Base-by-base conservation (phyloP, 2,113 vertebrate species). In the Centrocercus urophasianus region DNA sequence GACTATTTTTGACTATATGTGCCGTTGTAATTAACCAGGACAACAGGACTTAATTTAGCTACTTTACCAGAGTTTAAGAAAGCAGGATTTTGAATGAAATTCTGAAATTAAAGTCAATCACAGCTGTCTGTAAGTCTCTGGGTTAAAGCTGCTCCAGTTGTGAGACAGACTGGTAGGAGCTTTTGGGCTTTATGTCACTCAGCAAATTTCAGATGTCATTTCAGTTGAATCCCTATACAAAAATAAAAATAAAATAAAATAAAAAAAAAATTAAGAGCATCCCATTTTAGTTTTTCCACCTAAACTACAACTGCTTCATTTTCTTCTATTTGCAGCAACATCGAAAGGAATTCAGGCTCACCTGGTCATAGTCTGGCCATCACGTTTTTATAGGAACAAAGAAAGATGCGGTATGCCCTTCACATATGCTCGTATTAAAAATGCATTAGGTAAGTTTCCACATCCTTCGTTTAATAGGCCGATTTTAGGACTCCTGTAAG, bases 391-490 rank as follows among this genome's bases (percentile, higher is more conserved):
- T 42, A 67, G 56, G 90, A 96, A 91, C 93, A 96, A 94, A 93
- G 93, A 56, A 78, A 54, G 7, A 78, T 40, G 54, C 64, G 7
- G 34, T 66, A 19, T 83, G 80, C 92, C 84, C 87, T 91, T 81
- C 95, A 92, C 90, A 86, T 90, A 43, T 45, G 86, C n/a, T 70
- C 69, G 2, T 90, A 91, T 95, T 85, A 95, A 96, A 97, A 88
- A 90, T 82, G 71, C 95, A 93, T 82, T 73, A 52, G 83, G 85
- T 81, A 85, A 66, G 65, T 96, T 97, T 96, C 88, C 75, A 86
- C 69, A 88, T 94, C 71, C 80, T 85, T 93, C 73, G 36, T 87
- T 96, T 97, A 95, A 96, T 74, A 90, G 87, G 86, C 72, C 92
- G 84, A 88, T 95, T 95, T 95, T 83, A 92, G 95, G 75, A 75